A percentile compares a stretch with the other conserved stretches of the same genome.
Evolutionary conservation across 2,888 invertebrate species (phyloP).

Genomic region (Orthosia incerta): DNA sequence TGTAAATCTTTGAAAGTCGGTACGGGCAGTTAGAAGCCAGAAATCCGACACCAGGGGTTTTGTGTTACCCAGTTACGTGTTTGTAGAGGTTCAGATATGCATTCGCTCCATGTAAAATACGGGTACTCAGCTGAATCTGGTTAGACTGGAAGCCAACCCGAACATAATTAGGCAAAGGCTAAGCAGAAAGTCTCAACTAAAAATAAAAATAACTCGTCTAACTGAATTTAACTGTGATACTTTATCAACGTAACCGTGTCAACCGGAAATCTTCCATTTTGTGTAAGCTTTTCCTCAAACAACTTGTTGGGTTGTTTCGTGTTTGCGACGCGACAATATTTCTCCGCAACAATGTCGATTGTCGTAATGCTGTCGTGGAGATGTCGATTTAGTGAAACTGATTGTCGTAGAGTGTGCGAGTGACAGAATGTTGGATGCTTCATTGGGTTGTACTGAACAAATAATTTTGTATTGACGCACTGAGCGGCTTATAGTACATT

Average conservation of each 20-base stretch:
- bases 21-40: too few relatives aligned
- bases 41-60: too few relatives aligned
- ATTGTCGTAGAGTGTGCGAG: background rate
- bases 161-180: too few relatives aligned
- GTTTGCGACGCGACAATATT: slow-evolving; percentile 5
- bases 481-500: background rate
- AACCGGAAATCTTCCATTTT: slow-evolving; percentile 7
- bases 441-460: background rate
- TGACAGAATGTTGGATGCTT: slow-evolving; percentile 2
- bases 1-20: too few relatives aligned
- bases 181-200: too few relatives aligned
- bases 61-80: too few relatives aligned
- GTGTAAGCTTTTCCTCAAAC: background rate
- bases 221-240: background rate
- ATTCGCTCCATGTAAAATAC: too few relatives aligned
- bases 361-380: background rate
- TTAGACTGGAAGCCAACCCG: too few relatives aligned
- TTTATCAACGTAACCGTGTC: background rate
- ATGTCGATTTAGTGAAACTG: slow-evolving; percentile 12
- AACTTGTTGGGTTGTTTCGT: background rate
- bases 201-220: too few relatives aligned
- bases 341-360: slow-evolving; percentile 11
- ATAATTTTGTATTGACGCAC: background rate
- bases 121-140: too few relatives aligned
- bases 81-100: too few relatives aligned